Evolutionary conservation across 2,113 vertebrate genomes (phyloP).

Genomic region (Callospermophilus lateralis): DNA sequence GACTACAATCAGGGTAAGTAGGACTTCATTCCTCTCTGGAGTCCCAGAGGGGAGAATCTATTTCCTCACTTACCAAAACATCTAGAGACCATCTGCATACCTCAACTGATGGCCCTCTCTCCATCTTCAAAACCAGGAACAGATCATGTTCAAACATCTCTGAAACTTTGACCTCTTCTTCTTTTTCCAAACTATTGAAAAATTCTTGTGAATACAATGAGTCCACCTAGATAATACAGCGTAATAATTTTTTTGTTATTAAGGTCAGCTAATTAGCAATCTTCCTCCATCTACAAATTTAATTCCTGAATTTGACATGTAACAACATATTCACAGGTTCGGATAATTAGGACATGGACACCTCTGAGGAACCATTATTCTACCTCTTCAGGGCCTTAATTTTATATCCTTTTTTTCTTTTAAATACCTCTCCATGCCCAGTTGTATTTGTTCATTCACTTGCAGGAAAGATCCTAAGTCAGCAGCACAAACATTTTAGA

Average conservation of each 20-base stretch:
- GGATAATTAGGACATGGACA: background rate
- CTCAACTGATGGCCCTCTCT: background rate
- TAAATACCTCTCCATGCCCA: background rate
- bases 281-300: background rate
- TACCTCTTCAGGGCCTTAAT: background rate
- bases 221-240: background rate
- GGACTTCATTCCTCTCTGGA: background rate
- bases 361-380: background rate
- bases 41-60: background rate
- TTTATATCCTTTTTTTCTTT: conserved; percentile 29
- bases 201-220: background rate
- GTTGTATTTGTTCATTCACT: background rate
- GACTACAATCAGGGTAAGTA: background rate
- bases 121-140: background rate
- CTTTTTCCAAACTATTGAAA: background rate
- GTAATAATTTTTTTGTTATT: background rate
- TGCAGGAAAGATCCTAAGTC: background rate
- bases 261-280: background rate
- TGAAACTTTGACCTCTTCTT: background rate
- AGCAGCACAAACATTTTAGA: background rate
- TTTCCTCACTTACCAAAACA: background rate
- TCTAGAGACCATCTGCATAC: background rate
- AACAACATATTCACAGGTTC: background rate
- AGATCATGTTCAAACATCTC: background rate
- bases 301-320: conserved; percentile 4